Percentiles rank a stretch among this genome's conserved stretches.
Evolutionary conservation across 2,113 vertebrate species (phyloP).

Genomic region (Syrmaticus mikado): DNA sequence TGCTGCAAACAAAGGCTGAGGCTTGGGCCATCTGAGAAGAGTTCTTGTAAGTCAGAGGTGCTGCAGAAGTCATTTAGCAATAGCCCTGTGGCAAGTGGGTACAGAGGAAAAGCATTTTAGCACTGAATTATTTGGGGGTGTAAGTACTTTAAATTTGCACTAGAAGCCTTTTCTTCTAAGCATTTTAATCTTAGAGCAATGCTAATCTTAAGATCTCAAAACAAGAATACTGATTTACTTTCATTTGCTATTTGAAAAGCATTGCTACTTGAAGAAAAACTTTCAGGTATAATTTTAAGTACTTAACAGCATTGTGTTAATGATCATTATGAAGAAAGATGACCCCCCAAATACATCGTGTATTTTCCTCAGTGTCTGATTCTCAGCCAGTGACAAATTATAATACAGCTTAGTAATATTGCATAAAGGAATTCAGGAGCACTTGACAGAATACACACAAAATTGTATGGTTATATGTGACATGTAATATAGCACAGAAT

Average conservation of each 20-base stretch:
- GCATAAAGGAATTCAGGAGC: neutral
- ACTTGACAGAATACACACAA: neutral
- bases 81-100: neutral
- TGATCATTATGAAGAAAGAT: neutral
- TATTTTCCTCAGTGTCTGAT: neutral
- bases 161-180: neutral
- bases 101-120: neutral
- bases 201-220: neutral
- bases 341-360: neutral
- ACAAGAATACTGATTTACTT: neutral
- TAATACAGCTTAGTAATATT: neutral
- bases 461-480: neutral
- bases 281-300: neutral
- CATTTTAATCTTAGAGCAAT: neutral
- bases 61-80: neutral
- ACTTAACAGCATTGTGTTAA: conserved; percentile 2
- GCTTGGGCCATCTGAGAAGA: neutral
- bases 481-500: neutral
- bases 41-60: neutral
- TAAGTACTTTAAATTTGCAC: neutral
- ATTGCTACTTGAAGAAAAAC: neutral
- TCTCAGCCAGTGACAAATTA: neutral
- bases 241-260: neutral
- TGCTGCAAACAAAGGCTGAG: neutral
- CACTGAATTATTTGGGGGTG: neutral